Base-by-base conservation (phyloP, 2,113 vertebrate species). In the Scophthalmus maximus region DNA sequence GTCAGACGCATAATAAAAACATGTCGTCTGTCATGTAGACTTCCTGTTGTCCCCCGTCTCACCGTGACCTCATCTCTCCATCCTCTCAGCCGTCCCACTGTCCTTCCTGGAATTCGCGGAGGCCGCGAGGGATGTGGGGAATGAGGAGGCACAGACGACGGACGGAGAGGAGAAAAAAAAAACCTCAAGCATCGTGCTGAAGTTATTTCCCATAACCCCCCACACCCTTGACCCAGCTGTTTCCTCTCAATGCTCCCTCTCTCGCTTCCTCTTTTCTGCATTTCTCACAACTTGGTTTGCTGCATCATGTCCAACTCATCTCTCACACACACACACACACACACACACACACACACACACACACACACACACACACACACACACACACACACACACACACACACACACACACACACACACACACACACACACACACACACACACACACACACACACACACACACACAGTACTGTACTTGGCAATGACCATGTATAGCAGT, bases 121-220 rank as follows among this genome's bases (percentile, higher is more conserved):
- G 64, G 32, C 22, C 17, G 5, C 42, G 29, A 26, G n/a, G n/a
- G n/a, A 84, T 64, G 76, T 52, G 29, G 61, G 64, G 63, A 63
- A 77, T 73, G 27, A 26, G 40, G 46, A 73, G 58, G 30, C 22
- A 42, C 20, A 32, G 68, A 66, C 25, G 57, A 62, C 53, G 64
- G 47, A 44, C 25, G 25, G 26, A 20, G 42, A 50, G 25, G 26
- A 20, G 42, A 50, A 47, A 27, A 69, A 57, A 29, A 44, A 29
- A 64, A 67, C 26, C 2, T 1, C 60, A 26, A 52, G 47, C 46
- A 60, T 62, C 9, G 46, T 50, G 73, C 78, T 57, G 71, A 74
- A 61, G 53, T 83, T 20, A 87, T 84, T 89, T 88, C 86, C 87
- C 81, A 82, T 61, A 76, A 79, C 74, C 62, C 85, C 18, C 0